Conservation (phyloP, 2,888 invertebrate genomes). For the Parnassius glacialis region DNA sequence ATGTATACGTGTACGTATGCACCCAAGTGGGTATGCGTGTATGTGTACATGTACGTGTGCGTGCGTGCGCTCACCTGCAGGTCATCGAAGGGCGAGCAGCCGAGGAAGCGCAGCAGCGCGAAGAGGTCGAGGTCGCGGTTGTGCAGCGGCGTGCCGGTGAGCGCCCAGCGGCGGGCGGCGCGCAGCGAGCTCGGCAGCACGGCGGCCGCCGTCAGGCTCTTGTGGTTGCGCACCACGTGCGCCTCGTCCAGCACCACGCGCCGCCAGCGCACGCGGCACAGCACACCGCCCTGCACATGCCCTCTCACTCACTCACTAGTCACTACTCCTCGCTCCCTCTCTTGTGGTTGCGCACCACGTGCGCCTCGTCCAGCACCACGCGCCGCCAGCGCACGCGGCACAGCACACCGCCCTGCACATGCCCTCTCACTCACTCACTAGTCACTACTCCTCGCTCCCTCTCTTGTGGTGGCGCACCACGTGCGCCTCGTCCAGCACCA, state of each 20-base stretch:
- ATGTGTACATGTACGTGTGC: background rate
- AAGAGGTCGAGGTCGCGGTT: constrained; percentile 94
- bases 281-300: constrained; percentile 67
- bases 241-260: constrained; percentile 96
- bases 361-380: no score
- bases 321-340: no score
- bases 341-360: no score
- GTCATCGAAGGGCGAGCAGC: constrained; percentile 94
- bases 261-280: constrained; percentile 89
- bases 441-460: no score
- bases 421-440: no score
- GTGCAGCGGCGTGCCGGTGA: constrained; percentile 97
- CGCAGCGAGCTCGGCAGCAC: constrained; percentile 80
- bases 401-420: no score
- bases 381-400: no score
- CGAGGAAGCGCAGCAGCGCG: constrained; percentile 90
- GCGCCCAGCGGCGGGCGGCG: constrained; percentile 82
- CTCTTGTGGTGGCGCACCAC: no score
- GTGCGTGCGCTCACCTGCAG: constrained; percentile 69
- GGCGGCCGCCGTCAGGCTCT: constrained; percentile 86
- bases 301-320: constrained; percentile 28
- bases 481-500: no score
- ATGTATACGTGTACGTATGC: background rate
- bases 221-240: constrained; percentile 94
- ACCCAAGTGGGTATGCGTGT: background rate